Evolutionary conservation across 2,113 vertebrate genomes (phyloP).

Genomic region (Xenopus tropicalis): UCB_Xtro_10.0 CM004444.2:99068001-99068500

Average conservation of each 20-base stretch:
- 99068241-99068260: constrained; percentile 54
- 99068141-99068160: constrained; percentile 43
- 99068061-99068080: too few relatives aligned
- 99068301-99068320: constrained; percentile 42
- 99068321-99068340: constrained; percentile 37
- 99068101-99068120: too few relatives aligned
- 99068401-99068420: constrained; percentile 36
- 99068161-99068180: constrained; percentile 62
- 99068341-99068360: constrained; percentile 53
- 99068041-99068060: too few relatives aligned
- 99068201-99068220: not conserved
- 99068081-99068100: too few relatives aligned
- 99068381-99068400: constrained; percentile 45
- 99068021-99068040: too few relatives aligned
- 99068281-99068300: constrained; percentile 38
- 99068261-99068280: constrained; percentile 27
- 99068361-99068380: constrained; percentile 43
- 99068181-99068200: not conserved
- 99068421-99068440: constrained; percentile 45
- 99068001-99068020: too few relatives aligned
- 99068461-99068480: constrained; percentile 44
- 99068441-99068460: constrained; percentile 46
- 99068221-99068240: constrained; percentile 44
- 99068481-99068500: constrained; percentile 43
- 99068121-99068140: too few relatives aligned